phyloP scores from a whole-genome alignment of 1,140 invertebrate genomes.

The Leptinotarsa texana region DNA sequence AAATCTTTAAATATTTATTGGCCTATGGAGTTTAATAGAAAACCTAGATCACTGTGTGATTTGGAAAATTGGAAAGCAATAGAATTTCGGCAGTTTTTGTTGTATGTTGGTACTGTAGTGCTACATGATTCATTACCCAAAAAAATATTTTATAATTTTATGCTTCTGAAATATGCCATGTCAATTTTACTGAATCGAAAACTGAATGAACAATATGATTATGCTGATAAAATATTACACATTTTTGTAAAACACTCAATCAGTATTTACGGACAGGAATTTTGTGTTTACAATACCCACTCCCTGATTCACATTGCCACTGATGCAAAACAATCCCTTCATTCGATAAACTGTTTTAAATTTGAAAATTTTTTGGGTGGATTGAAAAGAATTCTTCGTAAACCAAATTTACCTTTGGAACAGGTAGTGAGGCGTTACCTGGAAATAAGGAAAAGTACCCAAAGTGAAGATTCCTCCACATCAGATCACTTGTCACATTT shows the following conservation, averaged over 20 bases:
- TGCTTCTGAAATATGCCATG: constrained; percentile 33
- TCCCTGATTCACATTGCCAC: constrained; percentile 39
- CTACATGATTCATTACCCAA: constrained; percentile 34
- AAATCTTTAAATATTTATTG: constrained; percentile 1
- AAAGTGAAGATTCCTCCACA: not conserved
- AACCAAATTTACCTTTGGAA: constrained; percentile 25
- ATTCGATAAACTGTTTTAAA: constrained; percentile 34
- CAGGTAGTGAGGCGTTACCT: constrained; percentile 21
- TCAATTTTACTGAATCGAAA: constrained; percentile 25
- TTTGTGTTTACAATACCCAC: constrained; percentile 42
- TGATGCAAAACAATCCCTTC: constrained; percentile 34
- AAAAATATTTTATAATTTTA: constrained; percentile 34
- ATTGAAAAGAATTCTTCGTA: constrained; percentile 26
- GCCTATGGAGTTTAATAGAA: constrained; percentile 45
- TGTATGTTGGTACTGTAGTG: constrained; percentile 45
- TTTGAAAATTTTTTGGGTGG: constrained; percentile 35
- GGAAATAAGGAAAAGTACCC: not conserved
- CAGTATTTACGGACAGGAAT: constrained; percentile 38
- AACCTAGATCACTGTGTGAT: constrained; percentile 40
- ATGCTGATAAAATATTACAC: constrained; percentile 22
- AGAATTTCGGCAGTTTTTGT: constrained; percentile 48
- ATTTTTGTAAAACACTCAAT: constrained; percentile 35
- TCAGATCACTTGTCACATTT: not conserved
- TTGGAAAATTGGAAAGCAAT: constrained; percentile 50
- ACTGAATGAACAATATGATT: constrained; percentile 16